Evolutionary conservation across 2,113 vertebrate genomes (phyloP).

Genomic region (Synodontis membranacea): DNA sequence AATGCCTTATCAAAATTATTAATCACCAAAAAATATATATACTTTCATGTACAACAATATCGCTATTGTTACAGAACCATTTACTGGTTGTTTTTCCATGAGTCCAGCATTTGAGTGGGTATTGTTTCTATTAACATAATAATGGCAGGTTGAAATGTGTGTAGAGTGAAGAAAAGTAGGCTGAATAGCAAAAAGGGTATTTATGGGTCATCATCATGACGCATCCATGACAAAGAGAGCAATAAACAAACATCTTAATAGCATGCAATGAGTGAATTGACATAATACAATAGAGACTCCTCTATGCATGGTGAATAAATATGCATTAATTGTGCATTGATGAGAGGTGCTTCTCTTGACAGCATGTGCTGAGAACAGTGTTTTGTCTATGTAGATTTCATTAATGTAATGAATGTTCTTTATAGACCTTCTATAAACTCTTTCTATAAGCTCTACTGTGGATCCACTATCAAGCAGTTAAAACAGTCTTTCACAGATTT

Average conservation of each 20-base stretch:
- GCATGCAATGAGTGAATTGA: neutral
- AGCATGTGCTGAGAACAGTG: neutral
- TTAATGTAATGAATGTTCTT: neutral
- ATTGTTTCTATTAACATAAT: constrained; percentile 70
- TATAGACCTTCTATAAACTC: neutral
- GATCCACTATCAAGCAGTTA: neutral
- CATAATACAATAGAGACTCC: constrained; percentile 35
- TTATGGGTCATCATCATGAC: constrained; percentile 68
- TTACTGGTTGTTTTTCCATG: constrained; percentile 33
- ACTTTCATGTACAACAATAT: neutral
- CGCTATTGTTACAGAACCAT: constrained; percentile 14
- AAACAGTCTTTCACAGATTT: neutral
- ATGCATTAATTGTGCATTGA: neutral
- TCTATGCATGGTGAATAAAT: neutral
- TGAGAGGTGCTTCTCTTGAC: neutral
- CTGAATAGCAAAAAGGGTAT: constrained; percentile 73
- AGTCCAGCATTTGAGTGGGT: constrained; percentile 29
- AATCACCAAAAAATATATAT: neutral
- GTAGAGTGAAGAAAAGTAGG: constrained; percentile 75
- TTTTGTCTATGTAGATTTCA: neutral
- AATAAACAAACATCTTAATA: constrained; percentile 48
- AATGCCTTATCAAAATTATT: neutral
- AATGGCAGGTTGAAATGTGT: constrained; percentile 67
- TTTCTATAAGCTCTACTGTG: neutral
- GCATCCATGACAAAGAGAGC: constrained; percentile 43